A percentile compares a stretch with the other conserved stretches of the same genome.
These are phyloP conservation scores for Priocnemis perturbator DNA, from an alignment of 2,888 invertebrate species.

Conservation along the genomic window DNA sequence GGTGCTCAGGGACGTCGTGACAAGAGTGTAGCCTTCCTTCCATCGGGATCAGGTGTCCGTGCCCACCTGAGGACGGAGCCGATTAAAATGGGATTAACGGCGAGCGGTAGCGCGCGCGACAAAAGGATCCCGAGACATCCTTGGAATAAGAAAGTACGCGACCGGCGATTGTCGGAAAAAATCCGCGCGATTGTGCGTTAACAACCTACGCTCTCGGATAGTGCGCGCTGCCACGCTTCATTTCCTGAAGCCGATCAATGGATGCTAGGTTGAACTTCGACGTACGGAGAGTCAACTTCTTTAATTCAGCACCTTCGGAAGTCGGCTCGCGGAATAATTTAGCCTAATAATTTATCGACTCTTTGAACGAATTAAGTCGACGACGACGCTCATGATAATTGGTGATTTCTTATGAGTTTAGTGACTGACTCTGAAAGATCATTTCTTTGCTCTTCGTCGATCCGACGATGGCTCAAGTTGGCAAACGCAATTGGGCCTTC, in stretches of 20 bases:
- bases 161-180: not conserved
- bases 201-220: not conserved
- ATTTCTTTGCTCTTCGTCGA: too few relatives aligned
- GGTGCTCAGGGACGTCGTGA: conserved; percentile 42
- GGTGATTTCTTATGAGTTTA: too few relatives aligned
- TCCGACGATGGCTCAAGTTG: too few relatives aligned
- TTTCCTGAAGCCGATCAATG: too few relatives aligned
- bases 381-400: too few relatives aligned
- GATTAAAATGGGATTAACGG: conserved; percentile 6
- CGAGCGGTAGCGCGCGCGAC: conserved; percentile 1
- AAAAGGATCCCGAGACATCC: conserved; percentile 26
- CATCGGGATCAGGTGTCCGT: conserved; percentile 52
- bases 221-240: not conserved
- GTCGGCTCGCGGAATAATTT: too few relatives aligned
- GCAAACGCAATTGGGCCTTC: not conserved
- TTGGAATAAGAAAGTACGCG: conserved; percentile 23
- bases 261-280: too few relatives aligned
- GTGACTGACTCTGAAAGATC: too few relatives aligned
- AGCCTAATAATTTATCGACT: too few relatives aligned
- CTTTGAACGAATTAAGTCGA: too few relatives aligned
- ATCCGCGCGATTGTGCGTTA: not conserved
- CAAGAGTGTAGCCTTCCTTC: conserved; percentile 44
- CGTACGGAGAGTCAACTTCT: too few relatives aligned
- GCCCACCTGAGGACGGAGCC: conserved; percentile 20
- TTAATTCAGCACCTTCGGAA: too few relatives aligned